Percentiles rank a stretch among this genome's conserved stretches.
These are phyloP conservation scores for Himalopsyche tibetana DNA, from an alignment of 2,888 invertebrate species.

Conservation along the genomic window DNA sequence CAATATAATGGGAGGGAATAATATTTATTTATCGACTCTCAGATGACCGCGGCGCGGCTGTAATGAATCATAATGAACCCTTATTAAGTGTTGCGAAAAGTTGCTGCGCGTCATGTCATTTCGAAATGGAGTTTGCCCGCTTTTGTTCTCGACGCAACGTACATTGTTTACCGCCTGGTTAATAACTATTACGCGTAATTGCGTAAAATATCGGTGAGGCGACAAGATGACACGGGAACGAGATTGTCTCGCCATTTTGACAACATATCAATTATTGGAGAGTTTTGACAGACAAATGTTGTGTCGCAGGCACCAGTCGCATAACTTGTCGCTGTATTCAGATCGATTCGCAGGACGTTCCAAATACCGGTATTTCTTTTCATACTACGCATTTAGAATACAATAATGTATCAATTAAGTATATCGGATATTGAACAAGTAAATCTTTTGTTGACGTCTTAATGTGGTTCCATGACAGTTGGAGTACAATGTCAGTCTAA, in stretches of 20 bases:
- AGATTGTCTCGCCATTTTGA: background rate
- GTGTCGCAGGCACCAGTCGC: too few relatives aligned
- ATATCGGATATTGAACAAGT: too few relatives aligned
- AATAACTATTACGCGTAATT: conserved; percentile 25
- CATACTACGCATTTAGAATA: too few relatives aligned
- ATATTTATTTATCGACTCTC: conserved; percentile 27
- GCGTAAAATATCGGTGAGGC: background rate
- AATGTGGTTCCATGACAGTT: too few relatives aligned
- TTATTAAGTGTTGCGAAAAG: conserved; percentile 36
- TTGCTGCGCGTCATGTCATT: background rate
- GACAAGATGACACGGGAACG: conserved; percentile 19
- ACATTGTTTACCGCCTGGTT: background rate
- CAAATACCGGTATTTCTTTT: too few relatives aligned
- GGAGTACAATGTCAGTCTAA: too few relatives aligned
- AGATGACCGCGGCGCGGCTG: background rate
- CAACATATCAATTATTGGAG: background rate
- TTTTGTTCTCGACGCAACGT: conserved; percentile 24
- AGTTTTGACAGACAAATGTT: background rate
- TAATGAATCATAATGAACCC: conserved; percentile 40
- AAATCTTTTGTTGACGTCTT: too few relatives aligned
- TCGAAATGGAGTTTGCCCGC: background rate
- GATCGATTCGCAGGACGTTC: too few relatives aligned
- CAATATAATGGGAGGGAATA: conserved; percentile 16
- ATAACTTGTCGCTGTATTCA: too few relatives aligned
- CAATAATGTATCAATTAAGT: too few relatives aligned